Evolutionary conservation across 2,113 vertebrate genomes (phyloP).

Genomic region (Megaleporinus macrocephalus): DNA sequence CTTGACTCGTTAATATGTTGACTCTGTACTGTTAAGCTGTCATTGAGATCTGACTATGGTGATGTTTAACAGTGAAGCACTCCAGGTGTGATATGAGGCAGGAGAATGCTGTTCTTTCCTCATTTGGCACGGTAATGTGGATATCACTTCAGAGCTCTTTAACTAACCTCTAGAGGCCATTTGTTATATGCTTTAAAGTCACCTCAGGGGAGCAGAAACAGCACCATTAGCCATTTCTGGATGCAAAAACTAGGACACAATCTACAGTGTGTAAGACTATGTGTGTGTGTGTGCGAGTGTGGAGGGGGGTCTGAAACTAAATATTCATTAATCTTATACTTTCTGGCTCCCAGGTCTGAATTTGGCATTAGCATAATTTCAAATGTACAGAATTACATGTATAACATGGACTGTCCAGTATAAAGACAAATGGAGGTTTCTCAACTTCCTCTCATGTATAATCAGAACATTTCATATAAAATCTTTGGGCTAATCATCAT

Average conservation of each 20-base stretch:
- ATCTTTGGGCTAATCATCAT: too few relatives aligned
- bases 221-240: conserved; percentile 43
- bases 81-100: conserved; percentile 3
- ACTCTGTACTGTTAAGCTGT: neutral
- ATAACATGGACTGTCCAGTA: neutral
- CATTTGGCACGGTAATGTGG: conserved; percentile 18
- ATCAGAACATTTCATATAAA: neutral
- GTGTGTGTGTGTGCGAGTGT: neutral
- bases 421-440: neutral
- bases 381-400: neutral
- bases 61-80: neutral
- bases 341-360: neutral
- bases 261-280: neutral
- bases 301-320: neutral
- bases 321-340: conserved; percentile 15
- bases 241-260: conserved; percentile 48
- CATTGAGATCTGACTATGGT: neutral
- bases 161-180: conserved; percentile 50
- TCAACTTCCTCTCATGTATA: neutral
- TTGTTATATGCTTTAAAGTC: conserved; percentile 39
- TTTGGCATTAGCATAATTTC: neutral
- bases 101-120: neutral
- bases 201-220: conserved; percentile 40
- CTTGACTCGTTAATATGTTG: neutral
- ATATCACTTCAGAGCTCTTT: conserved; percentile 42